Evolutionary conservation across 1,140 invertebrate species (phyloP).

Genomic region (Rhyacophila brunnea): DNA sequence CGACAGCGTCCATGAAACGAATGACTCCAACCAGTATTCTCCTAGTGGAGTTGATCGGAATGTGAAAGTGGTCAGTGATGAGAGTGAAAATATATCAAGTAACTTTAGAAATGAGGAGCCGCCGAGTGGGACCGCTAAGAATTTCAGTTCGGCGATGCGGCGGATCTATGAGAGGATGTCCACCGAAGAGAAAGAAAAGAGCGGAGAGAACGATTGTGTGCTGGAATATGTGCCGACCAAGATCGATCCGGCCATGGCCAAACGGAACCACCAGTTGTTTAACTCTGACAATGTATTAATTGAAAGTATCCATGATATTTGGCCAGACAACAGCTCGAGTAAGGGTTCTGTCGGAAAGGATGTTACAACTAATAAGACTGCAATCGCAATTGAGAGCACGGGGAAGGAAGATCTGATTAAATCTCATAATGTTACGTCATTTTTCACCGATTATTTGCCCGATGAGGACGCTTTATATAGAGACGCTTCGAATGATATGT

Average conservation of each 20-base stretch:
- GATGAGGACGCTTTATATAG: conserved; percentile 53
- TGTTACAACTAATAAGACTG: too few species aligned
- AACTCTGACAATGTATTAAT: conserved; percentile 46
- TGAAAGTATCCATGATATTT: conserved; percentile 40
- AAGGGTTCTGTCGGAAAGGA: too few species aligned
- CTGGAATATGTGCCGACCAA: conserved; percentile 52
- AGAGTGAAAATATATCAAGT: not conserved
- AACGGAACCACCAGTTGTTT: conserved; percentile 51
- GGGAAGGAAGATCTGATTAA: too few species aligned
- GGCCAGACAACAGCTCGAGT: conserved; percentile 3
- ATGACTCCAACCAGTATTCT: too few species aligned
- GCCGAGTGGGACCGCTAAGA: conserved; percentile 2
- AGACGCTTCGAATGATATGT: conserved; percentile 36
- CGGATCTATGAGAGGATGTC: conserved; percentile 24
- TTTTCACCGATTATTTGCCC: conserved; percentile 22
- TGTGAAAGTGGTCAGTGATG: not conserved
- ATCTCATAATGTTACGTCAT: not conserved
- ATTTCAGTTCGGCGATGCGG: conserved; percentile 27
- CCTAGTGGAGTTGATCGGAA: too few species aligned
- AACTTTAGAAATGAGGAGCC: too few species aligned
- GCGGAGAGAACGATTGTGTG: not conserved
- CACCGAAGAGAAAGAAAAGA: not conserved
- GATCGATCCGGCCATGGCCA: conserved; percentile 43
- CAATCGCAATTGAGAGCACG: too few species aligned
- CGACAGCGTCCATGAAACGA: conserved; percentile 1